Evolutionary conservation across 2,888 invertebrate species (phyloP), one percentile per base, ranked within the genome.

Genomic region (Cephus spinipes): DNA sequence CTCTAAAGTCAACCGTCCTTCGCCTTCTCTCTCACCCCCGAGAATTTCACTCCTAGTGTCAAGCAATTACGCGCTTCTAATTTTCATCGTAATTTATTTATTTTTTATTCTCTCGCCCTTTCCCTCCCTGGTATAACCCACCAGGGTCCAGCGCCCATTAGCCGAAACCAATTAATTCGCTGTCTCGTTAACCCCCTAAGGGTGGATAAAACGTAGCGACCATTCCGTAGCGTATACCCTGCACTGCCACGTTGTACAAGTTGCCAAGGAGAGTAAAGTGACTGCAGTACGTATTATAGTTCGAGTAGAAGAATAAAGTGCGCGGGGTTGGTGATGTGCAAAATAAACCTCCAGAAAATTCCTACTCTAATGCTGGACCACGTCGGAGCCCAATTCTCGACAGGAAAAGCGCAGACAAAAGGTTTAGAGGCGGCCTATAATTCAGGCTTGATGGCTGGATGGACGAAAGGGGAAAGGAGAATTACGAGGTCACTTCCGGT

Each of bases 401-500:
- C 88, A 90, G 90, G 90, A 89, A 90, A 90, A 90, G 89, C 89
- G 85, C 85, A 89, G 89, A 91, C 90, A 91, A 91, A 91, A 90
- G 90, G 89, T 89, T 90, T 89, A 86, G 86, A 88, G 86, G 86
- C 85, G 84, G 89, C 89, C 90, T 90, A 90, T 90, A 91, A 90
- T 90, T 90, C 90, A 90, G 87, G 85, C 85, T 87, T 90, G 90
- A 90, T 90, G 88, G 89, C 83, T 87, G 86, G 88, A 88, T 83
- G 84, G 87, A 85, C 87, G 81, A 79, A 78, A 81, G 80, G 81
- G 83, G 88, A 88, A 89, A 87, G 87, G 90, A 90, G 90, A 91
- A 91, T 91, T 91, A 91, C 91, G 91, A 89, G 91, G 91, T 91
- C 90, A 90, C 90, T 90, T 91, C 91, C 91, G 89, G 89, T 91